Evolutionary conservation across 2,113 vertebrate species (phyloP).

Genomic region (Dipodomys merriami): DNA sequence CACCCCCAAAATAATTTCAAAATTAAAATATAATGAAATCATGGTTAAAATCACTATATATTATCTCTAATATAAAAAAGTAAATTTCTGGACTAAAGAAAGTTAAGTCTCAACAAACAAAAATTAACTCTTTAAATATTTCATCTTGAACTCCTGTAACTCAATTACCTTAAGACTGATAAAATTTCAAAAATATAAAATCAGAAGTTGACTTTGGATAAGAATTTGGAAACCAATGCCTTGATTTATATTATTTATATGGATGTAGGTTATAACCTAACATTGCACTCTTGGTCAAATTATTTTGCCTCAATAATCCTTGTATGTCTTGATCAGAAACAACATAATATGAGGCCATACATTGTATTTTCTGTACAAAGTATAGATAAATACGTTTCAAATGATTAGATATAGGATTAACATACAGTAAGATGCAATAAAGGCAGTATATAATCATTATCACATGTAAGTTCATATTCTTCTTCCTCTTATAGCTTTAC

Average conservation of each 20-base stretch:
- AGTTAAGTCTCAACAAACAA: background rate
- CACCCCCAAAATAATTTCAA: no score
- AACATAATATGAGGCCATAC: background rate
- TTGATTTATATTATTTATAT: background rate
- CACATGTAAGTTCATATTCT: background rate
- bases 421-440: background rate
- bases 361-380: background rate
- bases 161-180: background rate
- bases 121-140: background rate
- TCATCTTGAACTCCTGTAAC: background rate
- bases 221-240: background rate
- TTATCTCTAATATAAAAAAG: background rate
- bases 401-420: background rate
- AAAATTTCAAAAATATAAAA: background rate
- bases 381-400: background rate
- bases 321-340: background rate
- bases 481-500: conserved; percentile 37
- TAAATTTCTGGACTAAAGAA: background rate
- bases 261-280: background rate
- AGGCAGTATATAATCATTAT: background rate
- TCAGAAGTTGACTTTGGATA: background rate
- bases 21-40: no score
- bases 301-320: background rate
- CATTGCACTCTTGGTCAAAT: background rate
- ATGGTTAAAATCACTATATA: no score